Evolutionary conservation across 2,888 invertebrate species (phyloP), one percentile per base, ranked within the genome.

Genomic region (Piscicola geometra): DNA sequence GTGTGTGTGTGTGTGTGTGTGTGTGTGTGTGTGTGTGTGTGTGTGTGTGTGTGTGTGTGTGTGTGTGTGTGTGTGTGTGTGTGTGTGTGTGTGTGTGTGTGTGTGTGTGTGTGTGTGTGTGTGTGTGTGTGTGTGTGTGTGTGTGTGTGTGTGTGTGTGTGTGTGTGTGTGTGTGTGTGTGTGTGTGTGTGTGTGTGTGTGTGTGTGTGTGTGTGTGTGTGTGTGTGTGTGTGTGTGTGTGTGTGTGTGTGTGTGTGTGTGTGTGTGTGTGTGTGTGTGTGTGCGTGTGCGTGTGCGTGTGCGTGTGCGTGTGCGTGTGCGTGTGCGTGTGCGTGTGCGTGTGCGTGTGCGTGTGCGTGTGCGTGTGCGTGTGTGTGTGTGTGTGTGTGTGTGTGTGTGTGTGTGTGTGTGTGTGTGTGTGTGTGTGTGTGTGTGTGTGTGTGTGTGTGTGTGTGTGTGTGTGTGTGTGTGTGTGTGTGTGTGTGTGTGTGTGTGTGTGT

Each of bases 141-240:
- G 25, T 71, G 1, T 71, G 30, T 71, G 71, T 71, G 71, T 71
- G 47, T 70, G 47, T 70, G 70, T 70, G 47, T 70, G 70, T 70
- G 35, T 70, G 70, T 70, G 35, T 70, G 70, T 70, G 52, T 52
- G 30, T 71, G 52, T 52, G 47, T 71, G 52, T 52, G 71, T 71
- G 71, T 71, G 52, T 52, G 71, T 52, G 52, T 71, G 50, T 71
- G 71, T 33, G 47, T 28, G 36, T 47, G 68, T 32, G 33, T 67
- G 35, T 32, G 32, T 67, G 35, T 67, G 35, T 33, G 32, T 33
- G 68, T 67, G 35, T 67, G 35, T 33, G 35, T 67, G 35, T 70
- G 35, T 41, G 36, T 41, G 35, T 70, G 70, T 70, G 35, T 41
- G 47, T 70, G 35, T 70, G 35, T 67, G 68, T 67, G 35, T 67